Evolutionary conservation across 2,888 invertebrate species (phyloP), one percentile per base, ranked within the genome.

Genomic region (Andrena haemorrhoa): DNA sequence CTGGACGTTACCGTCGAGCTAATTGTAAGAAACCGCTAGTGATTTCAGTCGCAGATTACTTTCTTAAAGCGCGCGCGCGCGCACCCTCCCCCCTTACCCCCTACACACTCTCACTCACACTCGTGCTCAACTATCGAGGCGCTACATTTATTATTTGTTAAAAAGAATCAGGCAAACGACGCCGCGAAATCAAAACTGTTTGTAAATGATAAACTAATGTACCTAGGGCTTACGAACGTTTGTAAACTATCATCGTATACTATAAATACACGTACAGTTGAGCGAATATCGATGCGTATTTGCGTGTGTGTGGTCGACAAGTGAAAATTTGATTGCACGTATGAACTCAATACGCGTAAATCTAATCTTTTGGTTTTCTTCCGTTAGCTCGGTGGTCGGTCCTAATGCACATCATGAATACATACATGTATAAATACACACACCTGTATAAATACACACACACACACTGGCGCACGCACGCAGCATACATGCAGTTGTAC

Each of bases 1-100:
- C 1, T 93, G 93, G 92, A 90, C 90, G 16, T 82, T 93, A 74
- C 80, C 83, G 47, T 41, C 64, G 6, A 83, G 51, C 65, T 79
- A 41, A 41, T 41, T 16, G 1, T 41, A 78, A 35, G 51, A 1
- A n/a, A 61, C 3, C 3, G 10, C 7, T 60, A 31, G 6, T 60
- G 20, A 35, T 20, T 20, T 35, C 33, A 3, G n/a, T 58, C 26
- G 12, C 41, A 41, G 16, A 41, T 16, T 41, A 41, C 1, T 56
- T 23, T 23, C 23, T 56, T 23, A 23, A 56, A 2, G 2, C 23
- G 20, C 41, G 41, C 41, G 41, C 16, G 3, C 41, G 0, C 41
- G 0, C 23, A 1, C 20, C 12, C 56, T 1, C 3, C 16, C 16
- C 3, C 10, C 16, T 12, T n/a, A n/a, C 3, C 3, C 8, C 12